Evolutionary conservation across 1,140 invertebrate genomes (phyloP).

Genomic region (Heliconius hewitsoni): DNA sequence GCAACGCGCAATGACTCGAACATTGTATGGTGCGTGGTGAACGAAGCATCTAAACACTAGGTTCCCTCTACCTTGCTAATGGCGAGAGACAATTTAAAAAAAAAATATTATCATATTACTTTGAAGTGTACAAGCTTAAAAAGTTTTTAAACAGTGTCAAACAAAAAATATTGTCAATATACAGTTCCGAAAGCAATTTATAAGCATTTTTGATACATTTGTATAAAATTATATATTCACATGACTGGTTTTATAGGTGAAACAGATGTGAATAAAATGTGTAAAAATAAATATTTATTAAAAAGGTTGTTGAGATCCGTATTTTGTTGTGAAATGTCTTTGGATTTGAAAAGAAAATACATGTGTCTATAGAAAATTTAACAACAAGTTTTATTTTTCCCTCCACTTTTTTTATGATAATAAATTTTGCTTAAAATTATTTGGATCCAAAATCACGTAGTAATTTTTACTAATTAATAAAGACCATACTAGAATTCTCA

Average conservation of each 20-base stretch:
- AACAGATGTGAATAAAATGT: slow-evolving; percentile 59
- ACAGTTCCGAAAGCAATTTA: background rate
- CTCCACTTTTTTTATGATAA: background rate
- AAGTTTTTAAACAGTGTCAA: background rate
- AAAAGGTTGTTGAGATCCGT: slow-evolving; percentile 59
- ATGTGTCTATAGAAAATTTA: background rate
- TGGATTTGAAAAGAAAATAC: slow-evolving; percentile 30
- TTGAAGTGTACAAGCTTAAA: too few relatives aligned
- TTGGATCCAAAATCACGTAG: too few relatives aligned
- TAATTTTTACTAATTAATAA: too few relatives aligned
- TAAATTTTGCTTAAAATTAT: background rate
- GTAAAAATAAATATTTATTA: slow-evolving; percentile 44
- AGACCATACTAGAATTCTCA: too few relatives aligned
- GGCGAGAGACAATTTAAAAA: too few relatives aligned
- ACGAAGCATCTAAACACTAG: too few relatives aligned
- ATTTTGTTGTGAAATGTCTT: slow-evolving; percentile 57
- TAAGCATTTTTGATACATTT: background rate
- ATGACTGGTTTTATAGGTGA: slow-evolving; percentile 77
- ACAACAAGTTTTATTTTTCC: background rate
- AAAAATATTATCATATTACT: too few relatives aligned
- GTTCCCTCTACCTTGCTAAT: too few relatives aligned
- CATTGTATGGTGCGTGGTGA: too few relatives aligned
- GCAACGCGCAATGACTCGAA: too few relatives aligned
- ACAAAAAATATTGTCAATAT: background rate
- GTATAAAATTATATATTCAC: slow-evolving; percentile 46